phyloP scores from a whole-genome alignment of 2,113 vertebrate genomes.

The Malaclemys terrapin region DNA sequence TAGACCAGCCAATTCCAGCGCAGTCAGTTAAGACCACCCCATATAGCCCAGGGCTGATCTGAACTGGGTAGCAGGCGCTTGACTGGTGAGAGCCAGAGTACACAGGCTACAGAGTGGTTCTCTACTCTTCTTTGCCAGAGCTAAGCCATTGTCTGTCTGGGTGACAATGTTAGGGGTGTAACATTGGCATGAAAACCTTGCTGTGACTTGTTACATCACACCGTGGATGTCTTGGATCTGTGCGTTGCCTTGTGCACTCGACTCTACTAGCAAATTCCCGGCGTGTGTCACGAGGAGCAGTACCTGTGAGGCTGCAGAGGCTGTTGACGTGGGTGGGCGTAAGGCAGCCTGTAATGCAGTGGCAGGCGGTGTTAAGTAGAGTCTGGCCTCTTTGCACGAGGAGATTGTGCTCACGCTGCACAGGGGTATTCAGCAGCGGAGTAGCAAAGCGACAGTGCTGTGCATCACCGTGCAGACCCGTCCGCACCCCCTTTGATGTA shows the following conservation, averaged over 20 bases:
- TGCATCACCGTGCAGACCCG: accelerated
- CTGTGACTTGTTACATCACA: neutral
- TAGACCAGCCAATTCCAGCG: neutral
- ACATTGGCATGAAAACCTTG: neutral
- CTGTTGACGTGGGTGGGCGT: neutral
- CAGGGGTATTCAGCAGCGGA: neutral
- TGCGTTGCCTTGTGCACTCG: too few species aligned
- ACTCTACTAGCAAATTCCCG: too few species aligned
- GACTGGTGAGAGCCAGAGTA: neutral
- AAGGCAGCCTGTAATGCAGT: neutral
- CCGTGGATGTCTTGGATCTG: neutral
- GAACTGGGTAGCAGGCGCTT: neutral
- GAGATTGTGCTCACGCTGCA: neutral
- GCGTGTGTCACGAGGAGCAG: neutral
- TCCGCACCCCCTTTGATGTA: neutral
- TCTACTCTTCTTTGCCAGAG: neutral
- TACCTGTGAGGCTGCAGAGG: too few species aligned
- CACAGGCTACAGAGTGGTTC: neutral
- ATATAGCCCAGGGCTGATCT: neutral
- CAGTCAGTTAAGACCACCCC: neutral
- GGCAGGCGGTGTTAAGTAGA: neutral
- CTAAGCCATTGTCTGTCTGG: neutral
- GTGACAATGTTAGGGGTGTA: neutral
- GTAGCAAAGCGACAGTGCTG: neutral
- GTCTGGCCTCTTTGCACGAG: neutral